Percentiles rank a stretch among this genome's conserved stretches.
Conservation (phyloP, 1,140 invertebrate genomes). For the Drosophila nigrodunni region DNA sequence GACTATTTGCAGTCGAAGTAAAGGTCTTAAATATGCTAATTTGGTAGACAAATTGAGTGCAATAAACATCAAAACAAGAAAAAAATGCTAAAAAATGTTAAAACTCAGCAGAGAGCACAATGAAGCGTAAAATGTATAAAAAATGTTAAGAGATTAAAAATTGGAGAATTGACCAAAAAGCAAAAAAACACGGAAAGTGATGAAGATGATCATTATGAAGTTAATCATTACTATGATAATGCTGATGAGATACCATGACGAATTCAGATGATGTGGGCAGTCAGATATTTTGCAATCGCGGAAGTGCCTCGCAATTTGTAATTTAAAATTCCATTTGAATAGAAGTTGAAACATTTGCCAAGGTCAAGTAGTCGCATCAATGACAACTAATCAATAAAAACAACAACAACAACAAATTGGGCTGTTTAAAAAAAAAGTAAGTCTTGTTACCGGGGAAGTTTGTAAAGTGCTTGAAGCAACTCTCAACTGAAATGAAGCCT, state of each 20-base stretch:
- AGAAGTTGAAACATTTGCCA: conserved; percentile 33
- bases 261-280: conserved; percentile 67
- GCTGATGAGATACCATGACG: conserved; percentile 52
- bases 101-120: conserved; percentile 51
- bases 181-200: conserved; percentile 48
- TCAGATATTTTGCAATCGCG: conserved; percentile 52
- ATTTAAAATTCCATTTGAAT: conserved; percentile 63
- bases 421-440: background rate
- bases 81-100: conserved; percentile 22
- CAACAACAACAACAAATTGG: conserved; percentile 33
- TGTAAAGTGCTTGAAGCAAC: conserved; percentile 26
- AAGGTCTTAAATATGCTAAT: conserved; percentile 58
- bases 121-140: conserved; percentile 66
- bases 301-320: conserved; percentile 56
- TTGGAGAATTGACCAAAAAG: conserved; percentile 55
- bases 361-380: conserved; percentile 64
- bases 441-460: conserved; percentile 7
- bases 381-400: conserved; percentile 73
- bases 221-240: conserved; percentile 29
- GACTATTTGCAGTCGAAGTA: conserved; percentile 9
- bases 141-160: conserved; percentile 57
- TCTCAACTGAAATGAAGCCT: conserved; percentile 35
- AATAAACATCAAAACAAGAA: conserved; percentile 43
- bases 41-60: conserved; percentile 40
- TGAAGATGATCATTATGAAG: conserved; percentile 38